These are phyloP conservation scores for Lutjanus argentimaculatus DNA, from an alignment of 2,797 vertebrate species.

Conservation along the genomic window DNA sequence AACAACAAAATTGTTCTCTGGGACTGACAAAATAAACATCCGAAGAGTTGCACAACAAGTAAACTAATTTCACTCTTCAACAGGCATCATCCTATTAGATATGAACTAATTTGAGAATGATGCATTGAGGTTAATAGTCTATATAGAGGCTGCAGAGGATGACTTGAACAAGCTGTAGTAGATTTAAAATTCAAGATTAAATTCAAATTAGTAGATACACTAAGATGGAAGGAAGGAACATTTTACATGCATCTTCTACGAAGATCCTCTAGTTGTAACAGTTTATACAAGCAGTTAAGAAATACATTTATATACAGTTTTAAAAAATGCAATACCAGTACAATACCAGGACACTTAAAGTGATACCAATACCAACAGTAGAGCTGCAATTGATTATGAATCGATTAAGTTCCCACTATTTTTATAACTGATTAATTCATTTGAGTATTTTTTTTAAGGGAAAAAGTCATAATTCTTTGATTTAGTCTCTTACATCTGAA, in stretches of 20 bases:
- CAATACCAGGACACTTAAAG: no score
- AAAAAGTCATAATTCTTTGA: no score
- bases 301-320: no score
- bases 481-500: no score
- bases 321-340: no score
- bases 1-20: background rate
- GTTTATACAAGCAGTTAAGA: background rate
- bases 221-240: background rate
- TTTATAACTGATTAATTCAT: no score
- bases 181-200: background rate
- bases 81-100: constrained; percentile 5
- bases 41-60: background rate
- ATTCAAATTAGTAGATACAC: background rate
- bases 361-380: no score
- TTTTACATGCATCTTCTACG: background rate
- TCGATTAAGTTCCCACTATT: no score
- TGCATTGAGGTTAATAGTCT: constrained; percentile 19
- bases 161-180: background rate
- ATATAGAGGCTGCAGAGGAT: background rate
- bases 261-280: background rate
- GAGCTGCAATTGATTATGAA: no score
- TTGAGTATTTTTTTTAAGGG: no score
- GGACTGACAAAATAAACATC: background rate
- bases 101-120: constrained; percentile 11
- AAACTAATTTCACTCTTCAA: constrained; percentile 32